phyloP scores from a whole-genome alignment of 2,797 vertebrate genomes.

The Sebastes hubbsi region DNA sequence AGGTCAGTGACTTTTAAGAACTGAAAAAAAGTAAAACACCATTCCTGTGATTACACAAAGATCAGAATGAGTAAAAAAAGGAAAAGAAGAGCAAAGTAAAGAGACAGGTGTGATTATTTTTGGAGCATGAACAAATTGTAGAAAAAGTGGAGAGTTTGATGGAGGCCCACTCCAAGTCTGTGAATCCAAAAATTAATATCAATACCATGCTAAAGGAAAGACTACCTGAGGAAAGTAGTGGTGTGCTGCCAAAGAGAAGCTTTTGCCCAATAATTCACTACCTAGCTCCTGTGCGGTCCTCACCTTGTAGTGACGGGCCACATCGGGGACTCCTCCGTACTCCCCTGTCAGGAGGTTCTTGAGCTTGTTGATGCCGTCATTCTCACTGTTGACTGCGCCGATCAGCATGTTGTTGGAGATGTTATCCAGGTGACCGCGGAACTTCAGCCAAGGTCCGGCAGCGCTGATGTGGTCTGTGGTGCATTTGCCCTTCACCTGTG shows the following conservation, averaged over 20 bases:
- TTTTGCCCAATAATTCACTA: no score
- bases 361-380: constrained; percentile 90
- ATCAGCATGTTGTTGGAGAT: constrained; percentile 98
- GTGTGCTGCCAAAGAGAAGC: no score
- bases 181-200: no score
- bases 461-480: constrained; percentile 98
- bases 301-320: constrained; percentile 96
- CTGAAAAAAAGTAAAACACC: background rate
- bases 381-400: constrained; percentile 92
- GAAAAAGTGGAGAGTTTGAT: no score
- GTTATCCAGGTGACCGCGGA: constrained; percentile 96
- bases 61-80: background rate
- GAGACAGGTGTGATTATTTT: background rate
- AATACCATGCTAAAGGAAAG: no score
- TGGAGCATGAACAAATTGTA: background rate
- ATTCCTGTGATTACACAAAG: background rate
- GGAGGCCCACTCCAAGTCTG: no score
- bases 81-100: background rate
- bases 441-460: constrained; percentile 96
- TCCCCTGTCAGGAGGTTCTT: constrained; percentile 90
- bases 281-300: background rate
- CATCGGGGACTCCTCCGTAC: constrained; percentile 92
- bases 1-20: background rate
- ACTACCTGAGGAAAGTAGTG: no score
- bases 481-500: constrained; percentile 95